phyloP scores from a whole-genome alignment of 2,888 invertebrate genomes.

The Epinotia nisella region DNA sequence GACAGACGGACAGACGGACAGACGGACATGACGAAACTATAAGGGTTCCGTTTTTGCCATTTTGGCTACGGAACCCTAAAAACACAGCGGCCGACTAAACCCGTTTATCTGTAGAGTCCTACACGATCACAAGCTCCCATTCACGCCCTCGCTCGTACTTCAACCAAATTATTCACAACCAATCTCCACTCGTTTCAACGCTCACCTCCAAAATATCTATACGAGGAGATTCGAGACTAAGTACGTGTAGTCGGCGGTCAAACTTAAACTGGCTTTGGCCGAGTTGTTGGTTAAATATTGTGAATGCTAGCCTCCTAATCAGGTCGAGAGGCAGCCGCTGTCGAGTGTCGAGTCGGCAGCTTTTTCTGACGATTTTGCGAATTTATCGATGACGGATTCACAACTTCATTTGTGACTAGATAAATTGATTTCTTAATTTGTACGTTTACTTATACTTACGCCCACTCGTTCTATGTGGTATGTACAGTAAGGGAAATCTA shows the following conservation, averaged over 20 bases:
- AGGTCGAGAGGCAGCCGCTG: constrained; percentile 10
- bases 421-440: no score
- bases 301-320: not conserved
- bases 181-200: not conserved
- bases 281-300: not conserved
- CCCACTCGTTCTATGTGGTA: no score
- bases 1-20: no score
- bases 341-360: constrained; percentile 5
- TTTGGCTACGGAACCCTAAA: no score
- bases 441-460: no score
- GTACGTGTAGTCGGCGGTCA: not conserved
- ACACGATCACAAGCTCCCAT: not conserved
- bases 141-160: constrained; percentile 11
- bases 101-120: constrained; percentile 1
- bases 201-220: not conserved
- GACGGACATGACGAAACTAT: no score
- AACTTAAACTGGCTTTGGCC: not conserved
- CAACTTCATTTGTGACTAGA: not conserved
- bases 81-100: constrained; percentile 4
- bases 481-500: no score
- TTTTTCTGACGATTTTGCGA: not conserved
- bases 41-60: no score
- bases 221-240: not conserved
- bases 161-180: not conserved
- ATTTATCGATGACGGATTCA: not conserved